Evolutionary conservation across 2,113 vertebrate genomes (phyloP).

Genomic region (Indicator maculatus): DNA sequence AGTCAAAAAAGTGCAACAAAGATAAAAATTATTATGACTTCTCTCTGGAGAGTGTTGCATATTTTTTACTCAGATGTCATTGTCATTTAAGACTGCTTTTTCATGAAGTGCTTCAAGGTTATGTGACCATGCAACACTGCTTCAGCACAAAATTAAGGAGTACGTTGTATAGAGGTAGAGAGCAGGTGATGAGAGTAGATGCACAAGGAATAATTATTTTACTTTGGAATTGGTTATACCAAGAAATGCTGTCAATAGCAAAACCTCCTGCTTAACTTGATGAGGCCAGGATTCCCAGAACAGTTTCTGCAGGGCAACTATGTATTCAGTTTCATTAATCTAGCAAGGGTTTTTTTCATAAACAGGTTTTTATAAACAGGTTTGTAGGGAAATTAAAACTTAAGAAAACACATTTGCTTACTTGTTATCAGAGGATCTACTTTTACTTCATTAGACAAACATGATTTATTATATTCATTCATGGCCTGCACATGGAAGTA

Average conservation of each 20-base stretch:
- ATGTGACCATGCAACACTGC: background rate
- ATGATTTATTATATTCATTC: slow-evolving; percentile 22
- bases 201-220: background rate
- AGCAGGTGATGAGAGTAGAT: background rate
- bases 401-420: slow-evolving; percentile 6
- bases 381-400: background rate
- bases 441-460: slow-evolving; percentile 56
- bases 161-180: background rate
- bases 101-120: background rate
- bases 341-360: background rate
- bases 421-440: slow-evolving; percentile 36
- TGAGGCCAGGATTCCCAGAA: background rate
- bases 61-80: background rate
- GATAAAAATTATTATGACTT: background rate
- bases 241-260: background rate
- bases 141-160: background rate
- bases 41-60: background rate
- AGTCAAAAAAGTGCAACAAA: background rate
- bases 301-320: background rate
- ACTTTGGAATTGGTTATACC: background rate
- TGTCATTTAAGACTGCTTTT: background rate
- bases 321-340: background rate
- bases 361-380: background rate
- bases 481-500: slow-evolving; percentile 60
- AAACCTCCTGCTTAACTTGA: background rate